Percentiles rank a stretch among this genome's conserved stretches.
Evolutionary conservation across 2,113 vertebrate genomes (phyloP).

Genomic region (Rhynchomys soricoides): DNA sequence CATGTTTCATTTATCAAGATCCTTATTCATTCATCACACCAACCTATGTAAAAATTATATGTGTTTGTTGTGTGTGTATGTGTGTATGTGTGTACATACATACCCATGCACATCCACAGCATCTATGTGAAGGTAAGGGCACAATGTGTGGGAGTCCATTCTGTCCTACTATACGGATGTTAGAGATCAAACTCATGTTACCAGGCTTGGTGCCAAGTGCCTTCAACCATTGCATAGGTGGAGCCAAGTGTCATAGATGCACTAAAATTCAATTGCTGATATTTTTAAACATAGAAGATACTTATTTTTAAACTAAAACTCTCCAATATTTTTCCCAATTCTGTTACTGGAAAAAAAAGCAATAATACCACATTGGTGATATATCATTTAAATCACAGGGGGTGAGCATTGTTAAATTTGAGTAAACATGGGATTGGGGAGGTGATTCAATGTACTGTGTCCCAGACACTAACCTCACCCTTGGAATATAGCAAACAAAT

Average conservation of each 20-base stretch:
- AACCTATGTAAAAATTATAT: background rate
- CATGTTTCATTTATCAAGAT: background rate
- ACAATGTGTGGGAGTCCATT: background rate
- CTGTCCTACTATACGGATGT: background rate
- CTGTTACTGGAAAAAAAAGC: background rate
- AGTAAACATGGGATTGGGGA: background rate
- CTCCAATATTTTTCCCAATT: background rate
- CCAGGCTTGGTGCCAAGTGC: too few relatives aligned
- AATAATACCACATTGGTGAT: background rate
- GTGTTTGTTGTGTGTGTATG: background rate
- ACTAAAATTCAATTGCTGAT: background rate
- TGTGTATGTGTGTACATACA: background rate
- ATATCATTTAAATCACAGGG: background rate
- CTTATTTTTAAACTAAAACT: background rate
- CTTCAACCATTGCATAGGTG: background rate
- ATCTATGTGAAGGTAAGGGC: background rate
- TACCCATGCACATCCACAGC: too few relatives aligned
- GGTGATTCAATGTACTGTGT: background rate
- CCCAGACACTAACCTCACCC: background rate
- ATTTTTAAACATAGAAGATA: background rate
- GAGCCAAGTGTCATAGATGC: background rate
- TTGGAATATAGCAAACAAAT: background rate
- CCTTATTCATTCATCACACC: background rate
- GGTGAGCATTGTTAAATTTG: background rate
- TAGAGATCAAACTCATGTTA: background rate